These are phyloP conservation scores for Oxystoma pomonae DNA, from an alignment of 2,888 invertebrate genomes.

Conservation along the genomic window DNA sequence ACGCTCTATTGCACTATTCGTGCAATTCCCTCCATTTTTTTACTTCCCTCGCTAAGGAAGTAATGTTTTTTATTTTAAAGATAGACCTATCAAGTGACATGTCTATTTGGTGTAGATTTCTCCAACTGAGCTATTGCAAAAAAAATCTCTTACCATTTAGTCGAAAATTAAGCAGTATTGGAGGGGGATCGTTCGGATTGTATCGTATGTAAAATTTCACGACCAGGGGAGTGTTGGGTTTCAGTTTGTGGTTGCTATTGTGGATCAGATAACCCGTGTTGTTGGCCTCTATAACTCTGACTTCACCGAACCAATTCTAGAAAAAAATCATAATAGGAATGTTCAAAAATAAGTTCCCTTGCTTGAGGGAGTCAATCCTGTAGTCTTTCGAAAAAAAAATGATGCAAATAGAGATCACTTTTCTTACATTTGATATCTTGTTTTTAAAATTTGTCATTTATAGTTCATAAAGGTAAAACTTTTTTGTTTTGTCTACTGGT, in stretches of 20 bases:
- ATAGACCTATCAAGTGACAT: neutral
- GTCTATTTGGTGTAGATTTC: too few species aligned
- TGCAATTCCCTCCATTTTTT: too few species aligned
- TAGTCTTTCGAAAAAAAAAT: too few species aligned
- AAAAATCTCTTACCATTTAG: constrained; percentile 60
- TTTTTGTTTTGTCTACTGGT: too few species aligned
- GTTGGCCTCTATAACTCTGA: constrained; percentile 54
- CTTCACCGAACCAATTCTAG: constrained; percentile 54
- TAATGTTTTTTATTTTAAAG: neutral
- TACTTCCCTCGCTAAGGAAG: too few species aligned
- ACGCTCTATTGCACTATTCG: too few species aligned
- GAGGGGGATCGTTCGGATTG: constrained; percentile 51
- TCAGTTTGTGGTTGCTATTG: constrained; percentile 54
- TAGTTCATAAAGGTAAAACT: too few species aligned
- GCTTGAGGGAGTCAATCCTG: too few species aligned
- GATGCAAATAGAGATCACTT: too few species aligned
- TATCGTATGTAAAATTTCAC: constrained; percentile 59
- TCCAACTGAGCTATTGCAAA: too few species aligned
- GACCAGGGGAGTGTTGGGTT: constrained; percentile 52
- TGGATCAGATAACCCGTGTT: constrained; percentile 55
- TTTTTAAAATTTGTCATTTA: too few species aligned
- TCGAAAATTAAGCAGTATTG: constrained; percentile 29
- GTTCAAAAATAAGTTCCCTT: neutral
- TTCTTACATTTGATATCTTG: too few species aligned
- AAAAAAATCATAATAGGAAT: constrained; percentile 16